Evolutionary conservation across 2,113 vertebrate species (phyloP), one percentile per base, ranked within the genome.

Genomic region (Clarias macrocephalus): DNA sequence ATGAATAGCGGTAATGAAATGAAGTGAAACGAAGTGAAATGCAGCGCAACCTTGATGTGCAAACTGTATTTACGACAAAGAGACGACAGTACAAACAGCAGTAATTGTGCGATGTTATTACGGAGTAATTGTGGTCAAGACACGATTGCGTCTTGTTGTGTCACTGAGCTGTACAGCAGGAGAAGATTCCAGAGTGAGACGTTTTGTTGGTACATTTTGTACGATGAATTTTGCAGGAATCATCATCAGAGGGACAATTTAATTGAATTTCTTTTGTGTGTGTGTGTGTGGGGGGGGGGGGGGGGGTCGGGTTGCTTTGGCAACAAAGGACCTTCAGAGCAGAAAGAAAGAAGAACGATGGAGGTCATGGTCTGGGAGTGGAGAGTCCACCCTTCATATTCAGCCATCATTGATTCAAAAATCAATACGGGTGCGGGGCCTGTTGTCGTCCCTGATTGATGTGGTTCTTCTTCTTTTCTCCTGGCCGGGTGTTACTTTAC

Each of bases 401-500:
- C 59, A 68, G 21, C 48, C 79, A 81, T 82, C 80, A 90, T 85
- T 88, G 85, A 83, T 92, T 91, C 80, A 66, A 76, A 87, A 88
- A 89, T 86, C 89, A 84, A 72, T 91, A 72, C 23, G 62, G 60
- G 79, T 83, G 52, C 9, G 37, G 66, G 60, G 54, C n/a, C 28
- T 66, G 15, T 33, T 68, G 37, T 82, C 37, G 10, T 77, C n/a
- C 42, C 60, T 77, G 84, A 89, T 77, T 88, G 88, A 86, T 88
- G 84, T 79, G 84, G 77, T 68, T 83, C 30, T 30, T 56, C 60
- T 37, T 57, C 56, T 73, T 87, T 83, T 87, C 70, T 77, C 75
- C 28, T 19, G 66, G 30, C 88, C 54, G 90, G 89, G 57, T 81
- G 88, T 88, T 88, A 83, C 89, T 88, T 89, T 88, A 80, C 86